phyloP scores from a whole-genome alignment of 2,113 vertebrate genomes.

The Myanophis thanlyinensis region DNA sequence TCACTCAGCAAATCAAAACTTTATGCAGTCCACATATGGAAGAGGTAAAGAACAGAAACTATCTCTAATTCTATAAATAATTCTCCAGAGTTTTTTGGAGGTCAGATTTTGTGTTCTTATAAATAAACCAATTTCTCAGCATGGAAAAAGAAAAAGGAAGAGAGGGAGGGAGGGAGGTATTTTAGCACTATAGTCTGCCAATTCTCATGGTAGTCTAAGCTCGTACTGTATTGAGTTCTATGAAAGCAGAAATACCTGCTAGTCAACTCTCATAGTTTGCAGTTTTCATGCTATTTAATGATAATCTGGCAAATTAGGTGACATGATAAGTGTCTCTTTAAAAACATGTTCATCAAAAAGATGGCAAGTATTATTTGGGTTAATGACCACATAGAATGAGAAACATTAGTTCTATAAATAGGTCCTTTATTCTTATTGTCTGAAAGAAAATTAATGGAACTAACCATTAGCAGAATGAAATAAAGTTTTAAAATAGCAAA shows the following conservation, averaged over 20 bases:
- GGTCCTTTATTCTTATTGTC: neutral
- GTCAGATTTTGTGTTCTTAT: neutral
- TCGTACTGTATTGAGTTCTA: neutral
- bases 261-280: neutral
- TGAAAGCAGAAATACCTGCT: conserved; percentile 26
- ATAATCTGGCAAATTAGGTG: neutral
- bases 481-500: neutral
- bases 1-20: neutral
- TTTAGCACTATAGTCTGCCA: neutral
- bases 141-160: neutral
- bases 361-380: neutral
- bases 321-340: neutral
- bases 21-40: neutral
- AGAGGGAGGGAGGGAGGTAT: neutral
- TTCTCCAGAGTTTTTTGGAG: neutral
- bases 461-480: neutral
- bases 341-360: neutral
- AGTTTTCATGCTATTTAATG: conserved; percentile 29
- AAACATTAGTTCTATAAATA: neutral
- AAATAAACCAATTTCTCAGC: neutral
- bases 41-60: neutral
- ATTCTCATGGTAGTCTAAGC: neutral
- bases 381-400: neutral
- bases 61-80: neutral
- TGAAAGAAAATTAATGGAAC: neutral